phyloP scores from a whole-genome alignment of 2,113 vertebrate genomes.

The Hylia prasina region DNA sequence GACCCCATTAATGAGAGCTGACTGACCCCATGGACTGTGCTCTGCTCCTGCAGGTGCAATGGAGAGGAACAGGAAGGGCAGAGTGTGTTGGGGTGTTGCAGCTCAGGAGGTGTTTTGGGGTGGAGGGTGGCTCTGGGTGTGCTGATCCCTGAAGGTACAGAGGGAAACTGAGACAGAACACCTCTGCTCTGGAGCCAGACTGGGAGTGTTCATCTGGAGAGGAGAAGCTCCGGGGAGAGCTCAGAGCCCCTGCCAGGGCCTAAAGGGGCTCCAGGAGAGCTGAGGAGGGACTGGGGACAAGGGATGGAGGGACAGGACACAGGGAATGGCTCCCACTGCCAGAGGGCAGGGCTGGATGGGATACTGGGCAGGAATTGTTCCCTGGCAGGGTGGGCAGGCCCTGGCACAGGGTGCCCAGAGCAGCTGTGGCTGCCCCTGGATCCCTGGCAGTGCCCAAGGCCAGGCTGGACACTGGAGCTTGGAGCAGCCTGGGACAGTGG shows the following conservation, averaged over 20 bases:
- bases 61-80: not conserved
- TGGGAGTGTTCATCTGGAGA: not conserved
- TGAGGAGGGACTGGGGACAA: not conserved
- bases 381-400: not conserved
- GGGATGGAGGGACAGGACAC: not conserved
- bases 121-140: not conserved
- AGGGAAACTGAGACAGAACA: not conserved
- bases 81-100: rapidly evolving
- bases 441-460: not conserved
- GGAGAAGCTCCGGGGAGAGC: not conserved
- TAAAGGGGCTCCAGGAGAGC: not conserved
- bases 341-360: not conserved
- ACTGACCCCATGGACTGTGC: not conserved
- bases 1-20: not conserved
- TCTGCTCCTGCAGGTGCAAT: not conserved
- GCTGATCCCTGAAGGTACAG: not conserved
- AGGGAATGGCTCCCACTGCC: not conserved
- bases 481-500: not conserved
- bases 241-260: rapidly evolving
- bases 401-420: not conserved
- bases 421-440: not conserved
- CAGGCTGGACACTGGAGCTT: not conserved
- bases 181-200: not conserved
- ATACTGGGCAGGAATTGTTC: not conserved
- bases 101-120: not conserved